Evolutionary conservation across 2,888 invertebrate species (phyloP), one percentile per base, ranked within the genome.

Genomic region (Amiota mariae): DNA sequence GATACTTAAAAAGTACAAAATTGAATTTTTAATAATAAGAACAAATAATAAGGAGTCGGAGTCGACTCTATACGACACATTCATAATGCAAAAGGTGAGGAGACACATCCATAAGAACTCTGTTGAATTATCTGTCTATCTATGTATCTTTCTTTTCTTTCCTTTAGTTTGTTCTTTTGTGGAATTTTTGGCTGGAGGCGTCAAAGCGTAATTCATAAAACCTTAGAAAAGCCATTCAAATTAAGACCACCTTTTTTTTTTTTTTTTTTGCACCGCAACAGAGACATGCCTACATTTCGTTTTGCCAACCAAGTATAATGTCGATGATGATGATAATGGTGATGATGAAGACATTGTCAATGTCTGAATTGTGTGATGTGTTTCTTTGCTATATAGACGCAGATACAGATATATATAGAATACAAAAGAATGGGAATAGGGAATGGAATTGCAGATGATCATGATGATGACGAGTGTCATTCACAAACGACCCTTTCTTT

Each of bases 121-220:
- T 36, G 36, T 36, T 36, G 36, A 36, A 36, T 36, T 36, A 36
- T 36, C 36, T 36, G 36, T 36, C 36, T 36, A 36, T 36, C 36
- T 36, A 36, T 36, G 4, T 36, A 4, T 36, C 36, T 36, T 36
- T 36, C 36, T 2, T 2, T 36, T 36, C 6, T 24, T 36, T 36
- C 6, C 4, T 36, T 36, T 36, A 36, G 36, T 36, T 36, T 36
- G 36, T 63, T 36, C 67, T 51, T 54, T 68, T 8, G 63, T 54
- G 24, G 24, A 13, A 51, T 67, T 49, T 59, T 51, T 70, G 64
- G 61, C 66, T 67, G 73, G 71, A 86, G 87, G 86, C 86, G 86
- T 86, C 79, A 81, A 84, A 84, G 81, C 83, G 81, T 84, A 84
- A 82, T 85, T 84, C 81, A 83, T 84, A 84, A 85, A 79, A 85